Evolutionary conservation across 2,113 vertebrate genomes (phyloP).

Genomic region (Sturnus vulgaris): DNA sequence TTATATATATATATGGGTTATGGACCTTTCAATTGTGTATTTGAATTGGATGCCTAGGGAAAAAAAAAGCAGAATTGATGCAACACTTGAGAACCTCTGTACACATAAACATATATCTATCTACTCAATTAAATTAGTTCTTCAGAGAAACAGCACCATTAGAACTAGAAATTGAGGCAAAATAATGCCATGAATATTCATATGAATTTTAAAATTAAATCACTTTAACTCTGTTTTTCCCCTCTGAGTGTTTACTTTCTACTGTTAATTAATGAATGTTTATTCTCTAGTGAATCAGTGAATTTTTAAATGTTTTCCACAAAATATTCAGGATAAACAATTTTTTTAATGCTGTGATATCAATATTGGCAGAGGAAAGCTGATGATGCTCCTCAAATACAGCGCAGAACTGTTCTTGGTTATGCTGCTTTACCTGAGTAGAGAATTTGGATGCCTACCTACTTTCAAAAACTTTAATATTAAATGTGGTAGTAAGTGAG

Average conservation of each 20-base stretch:
- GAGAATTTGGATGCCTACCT: neutral
- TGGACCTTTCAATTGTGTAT: neutral
- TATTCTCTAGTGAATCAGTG: neutral
- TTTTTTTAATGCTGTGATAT: neutral
- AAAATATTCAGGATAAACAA: neutral
- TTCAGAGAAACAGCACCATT: constrained; percentile 10
- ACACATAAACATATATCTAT: neutral
- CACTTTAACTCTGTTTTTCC: neutral
- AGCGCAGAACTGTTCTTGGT: neutral
- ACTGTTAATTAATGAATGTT: neutral
- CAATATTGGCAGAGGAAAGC: neutral
- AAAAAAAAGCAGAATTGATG: neutral
- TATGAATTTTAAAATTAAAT: neutral
- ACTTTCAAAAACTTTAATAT: neutral
- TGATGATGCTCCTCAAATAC: neutral
- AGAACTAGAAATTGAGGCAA: neutral
- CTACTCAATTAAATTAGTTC: neutral
- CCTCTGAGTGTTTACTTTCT: neutral
- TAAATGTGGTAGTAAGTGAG: neutral
- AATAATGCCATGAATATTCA: constrained; percentile 39
- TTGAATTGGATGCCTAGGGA: neutral
- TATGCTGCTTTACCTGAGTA: neutral
- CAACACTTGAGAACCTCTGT: neutral
- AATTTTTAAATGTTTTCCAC: neutral
- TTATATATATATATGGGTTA: neutral